These are phyloP conservation scores for Mizuhopecten yessoensis DNA, from an alignment of 1,140 invertebrate genomes.

Conservation along the genomic window DNA sequence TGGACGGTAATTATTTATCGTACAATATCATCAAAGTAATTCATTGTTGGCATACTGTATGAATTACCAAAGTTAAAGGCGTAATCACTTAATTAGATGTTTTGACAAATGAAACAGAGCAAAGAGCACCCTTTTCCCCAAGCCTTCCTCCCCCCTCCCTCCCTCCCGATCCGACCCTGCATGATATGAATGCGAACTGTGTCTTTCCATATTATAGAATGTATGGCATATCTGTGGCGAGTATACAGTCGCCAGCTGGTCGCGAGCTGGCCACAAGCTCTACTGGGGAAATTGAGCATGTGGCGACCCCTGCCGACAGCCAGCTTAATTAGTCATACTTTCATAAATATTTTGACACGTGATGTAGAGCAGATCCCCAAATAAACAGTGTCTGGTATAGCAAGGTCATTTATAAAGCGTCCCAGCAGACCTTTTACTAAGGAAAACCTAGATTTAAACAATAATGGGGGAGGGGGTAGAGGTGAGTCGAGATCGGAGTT, in stretches of 20 bases:
- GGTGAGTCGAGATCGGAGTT: neutral
- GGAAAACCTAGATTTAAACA: neutral
- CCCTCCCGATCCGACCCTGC: too few relatives aligned
- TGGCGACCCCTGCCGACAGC: slow-evolving; percentile 35
- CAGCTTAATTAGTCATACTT: slow-evolving; percentile 30
- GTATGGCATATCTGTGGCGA: neutral
- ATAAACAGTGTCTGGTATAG: neutral
- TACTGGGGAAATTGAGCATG: slow-evolving; percentile 7
- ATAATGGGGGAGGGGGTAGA: neutral
- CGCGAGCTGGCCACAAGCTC: neutral
- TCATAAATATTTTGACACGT: slow-evolving; percentile 39
- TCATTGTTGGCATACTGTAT: too few relatives aligned
- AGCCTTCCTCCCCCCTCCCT: too few relatives aligned
- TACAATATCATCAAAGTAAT: too few relatives aligned
- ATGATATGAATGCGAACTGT: neutral
- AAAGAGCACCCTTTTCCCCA: too few relatives aligned
- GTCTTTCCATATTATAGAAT: neutral
- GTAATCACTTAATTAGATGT: too few relatives aligned
- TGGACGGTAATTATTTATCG: too few relatives aligned
- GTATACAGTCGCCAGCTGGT: slow-evolving; percentile 7
- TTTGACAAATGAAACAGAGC: too few relatives aligned
- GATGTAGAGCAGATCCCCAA: neutral
- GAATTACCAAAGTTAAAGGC: too few relatives aligned
- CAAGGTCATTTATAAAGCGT: slow-evolving; percentile 8
- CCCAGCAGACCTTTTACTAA: neutral